Evolutionary conservation across 64 coral and sea anemone genomes (phyloP), one percentile per base, ranked within the genome.

Genomic region (Stichodactyla helianthus): DNA sequence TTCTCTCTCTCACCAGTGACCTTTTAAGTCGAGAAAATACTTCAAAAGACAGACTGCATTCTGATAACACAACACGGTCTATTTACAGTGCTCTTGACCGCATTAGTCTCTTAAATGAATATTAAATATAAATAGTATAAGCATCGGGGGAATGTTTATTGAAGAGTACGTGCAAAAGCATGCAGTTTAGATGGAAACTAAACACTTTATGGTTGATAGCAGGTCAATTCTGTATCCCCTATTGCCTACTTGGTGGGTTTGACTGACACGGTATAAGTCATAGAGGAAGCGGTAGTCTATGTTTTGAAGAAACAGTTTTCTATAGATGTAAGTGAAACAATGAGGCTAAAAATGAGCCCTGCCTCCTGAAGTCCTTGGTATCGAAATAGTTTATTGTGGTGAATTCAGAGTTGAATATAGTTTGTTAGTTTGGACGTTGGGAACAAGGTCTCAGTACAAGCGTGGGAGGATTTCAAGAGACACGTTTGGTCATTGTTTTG

Each of bases 11-110:
- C 35, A 54, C 9, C 50, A 81, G 50, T 81, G 78, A 81, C 78
- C 78, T 81, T 81, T 20, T 51, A 31, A 19, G 13, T 18, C 20
- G 50, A 9, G 17, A 81, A 81, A 51, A 52, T 28, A 81, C 35
- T 81, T 54, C 18, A 20, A 6, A 3, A 53, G 13, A 19, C 78
- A 27, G 25, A 35, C 68, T 74, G 68, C 27, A 74, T 23, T 31
- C 68, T 13, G 68, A 74, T 74, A 74, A 74, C 78, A 52, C n/a
- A 81, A 81, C 78, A 81, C 13, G 26, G 14, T 52, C 78, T 81
- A 81, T 81, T 81, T 81, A 81, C 78, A 81, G 20, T 54, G 35
- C 78, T 81, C 78, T 81, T 81, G 78, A 81, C 78, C 78, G 78
- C 50, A 50, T 81, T 52, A 20, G 52, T 81, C 78, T 50, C 78